These are phyloP conservation scores for Apomyelois bistriatella DNA, from an alignment of 2,888 invertebrate genomes.

Conservation along the genomic window DNA sequence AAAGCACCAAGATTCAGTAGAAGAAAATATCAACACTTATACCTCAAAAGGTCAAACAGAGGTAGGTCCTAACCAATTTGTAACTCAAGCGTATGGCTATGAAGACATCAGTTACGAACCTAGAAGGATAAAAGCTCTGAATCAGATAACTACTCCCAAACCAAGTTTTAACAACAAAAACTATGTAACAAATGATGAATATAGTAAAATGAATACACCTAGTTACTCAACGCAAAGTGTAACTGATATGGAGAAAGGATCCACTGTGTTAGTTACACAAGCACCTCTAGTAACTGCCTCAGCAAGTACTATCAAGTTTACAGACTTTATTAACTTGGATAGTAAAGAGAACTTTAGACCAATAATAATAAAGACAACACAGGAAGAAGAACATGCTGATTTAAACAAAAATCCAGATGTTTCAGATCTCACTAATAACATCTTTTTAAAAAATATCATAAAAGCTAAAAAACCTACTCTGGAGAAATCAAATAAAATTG, in stretches of 20 bases:
- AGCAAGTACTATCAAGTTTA: constrained; percentile 31
- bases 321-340: constrained; percentile 36
- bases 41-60: constrained; percentile 46
- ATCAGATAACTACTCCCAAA: constrained; percentile 22
- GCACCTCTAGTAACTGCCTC: constrained; percentile 27
- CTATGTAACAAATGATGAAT: constrained; percentile 25
- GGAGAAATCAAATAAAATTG: constrained; percentile 12
- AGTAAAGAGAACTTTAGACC: constrained; percentile 43
- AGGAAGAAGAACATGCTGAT: constrained; percentile 24
- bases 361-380: constrained; percentile 27
- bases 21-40: constrained; percentile 21
- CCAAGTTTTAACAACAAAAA: constrained; percentile 21
- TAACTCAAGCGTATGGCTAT: constrained; percentile 55
- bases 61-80: constrained; percentile 46
- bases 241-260: constrained; percentile 27
- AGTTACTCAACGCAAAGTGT: constrained; percentile 23
- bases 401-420: constrained; percentile 38
- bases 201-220: constrained; percentile 24
- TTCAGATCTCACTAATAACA: constrained; percentile 52
- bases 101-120: constrained; percentile 46
- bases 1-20: constrained; percentile 13
- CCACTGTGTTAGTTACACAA: constrained; percentile 28
- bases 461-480: constrained; percentile 32
- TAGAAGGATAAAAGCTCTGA: constrained; percentile 31
- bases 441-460: constrained; percentile 61